Conservation (phyloP, 2,797 vertebrate species). For the Acanthornis magna region DNA sequence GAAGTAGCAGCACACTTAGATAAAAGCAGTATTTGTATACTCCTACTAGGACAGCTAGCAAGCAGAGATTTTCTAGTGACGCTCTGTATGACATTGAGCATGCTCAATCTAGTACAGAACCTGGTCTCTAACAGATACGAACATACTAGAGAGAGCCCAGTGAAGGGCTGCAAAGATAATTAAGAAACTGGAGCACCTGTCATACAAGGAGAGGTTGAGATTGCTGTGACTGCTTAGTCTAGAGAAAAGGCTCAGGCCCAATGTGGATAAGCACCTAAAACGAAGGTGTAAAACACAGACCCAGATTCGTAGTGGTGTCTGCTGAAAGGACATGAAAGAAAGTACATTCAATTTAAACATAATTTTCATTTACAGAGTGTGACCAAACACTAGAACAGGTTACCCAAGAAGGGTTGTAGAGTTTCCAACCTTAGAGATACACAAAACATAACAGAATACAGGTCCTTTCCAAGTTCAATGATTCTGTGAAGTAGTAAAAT, state of each 20-base stretch:
- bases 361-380: background rate
- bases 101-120: background rate
- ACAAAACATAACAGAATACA: background rate
- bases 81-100: background rate
- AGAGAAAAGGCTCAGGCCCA: background rate
- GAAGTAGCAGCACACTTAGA: background rate
- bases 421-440: background rate
- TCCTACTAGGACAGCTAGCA: background rate
- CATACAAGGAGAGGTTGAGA: background rate
- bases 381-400: background rate
- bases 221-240: background rate
- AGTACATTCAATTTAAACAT: background rate
- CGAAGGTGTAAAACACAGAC: background rate
- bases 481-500: background rate
- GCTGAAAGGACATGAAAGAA: background rate
- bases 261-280: rapidly evolving
- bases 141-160: background rate
- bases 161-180: background rate
- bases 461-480: background rate
- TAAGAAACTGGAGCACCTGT: background rate
- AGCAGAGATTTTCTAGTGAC: background rate
- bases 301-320: background rate
- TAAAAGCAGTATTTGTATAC: background rate
- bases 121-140: background rate
- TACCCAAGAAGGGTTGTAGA: background rate